These are phyloP conservation scores for Pogonocichla stellata DNA, from an alignment of 2,113 vertebrate genomes.

Conservation along the genomic window DNA sequence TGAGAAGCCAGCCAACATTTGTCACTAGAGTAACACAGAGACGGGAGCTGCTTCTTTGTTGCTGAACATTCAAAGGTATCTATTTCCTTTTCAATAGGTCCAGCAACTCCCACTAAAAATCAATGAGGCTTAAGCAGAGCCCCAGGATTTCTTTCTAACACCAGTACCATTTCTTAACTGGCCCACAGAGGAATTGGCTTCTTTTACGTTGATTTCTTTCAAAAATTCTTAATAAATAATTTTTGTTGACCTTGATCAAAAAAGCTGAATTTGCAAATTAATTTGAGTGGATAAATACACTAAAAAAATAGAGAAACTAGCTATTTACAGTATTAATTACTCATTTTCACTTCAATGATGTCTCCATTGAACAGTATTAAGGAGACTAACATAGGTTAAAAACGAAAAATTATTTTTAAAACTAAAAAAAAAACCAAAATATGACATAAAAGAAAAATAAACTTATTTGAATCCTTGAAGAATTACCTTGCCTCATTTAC, in stretches of 20 bases:
- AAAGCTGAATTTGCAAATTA: not conserved
- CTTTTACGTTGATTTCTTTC: not conserved
- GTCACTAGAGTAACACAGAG: not conserved
- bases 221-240: not conserved
- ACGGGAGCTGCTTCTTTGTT: not conserved
- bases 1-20: constrained; percentile 9
- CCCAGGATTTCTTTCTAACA: not conserved
- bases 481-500: not conserved
- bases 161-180: not conserved
- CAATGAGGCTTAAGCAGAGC: not conserved
- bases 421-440: not conserved
- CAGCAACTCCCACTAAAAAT: constrained; percentile 10
- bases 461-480: not conserved
- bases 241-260: not conserved
- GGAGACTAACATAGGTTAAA: not conserved
- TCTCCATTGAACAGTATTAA: not conserved
- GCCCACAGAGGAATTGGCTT: not conserved
- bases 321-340: not conserved
- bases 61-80: not conserved
- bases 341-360: not conserved
- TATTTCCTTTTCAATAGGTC: not conserved
- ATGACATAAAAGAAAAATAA: not conserved
- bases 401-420: not conserved
- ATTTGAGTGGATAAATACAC: not conserved
- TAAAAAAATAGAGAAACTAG: not conserved